Conservation (phyloP, 2,797 vertebrate genomes). For the Sebastes matsubarae region DNA sequence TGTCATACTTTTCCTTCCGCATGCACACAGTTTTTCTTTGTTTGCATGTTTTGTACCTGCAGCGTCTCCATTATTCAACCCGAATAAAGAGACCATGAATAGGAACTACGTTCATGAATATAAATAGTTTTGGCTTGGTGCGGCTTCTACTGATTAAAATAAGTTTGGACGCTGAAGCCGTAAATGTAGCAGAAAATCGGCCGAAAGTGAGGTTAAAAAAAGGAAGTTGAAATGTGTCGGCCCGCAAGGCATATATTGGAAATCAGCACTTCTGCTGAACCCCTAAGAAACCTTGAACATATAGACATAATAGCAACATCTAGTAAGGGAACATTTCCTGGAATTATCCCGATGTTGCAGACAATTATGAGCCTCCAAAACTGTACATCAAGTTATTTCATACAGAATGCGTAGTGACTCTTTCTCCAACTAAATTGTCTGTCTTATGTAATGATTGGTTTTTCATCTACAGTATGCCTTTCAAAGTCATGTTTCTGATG, state of each 20-base stretch:
- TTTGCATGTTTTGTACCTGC: conserved; percentile 26
- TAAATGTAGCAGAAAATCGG: not conserved
- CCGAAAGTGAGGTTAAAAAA: not conserved
- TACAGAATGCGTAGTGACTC: not conserved
- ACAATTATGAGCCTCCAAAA: not conserved
- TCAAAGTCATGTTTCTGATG: not conserved
- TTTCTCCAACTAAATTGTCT: not conserved
- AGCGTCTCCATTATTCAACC: conserved; percentile 18
- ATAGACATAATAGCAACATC: not conserved
- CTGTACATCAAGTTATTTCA: not conserved
- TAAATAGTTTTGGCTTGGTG: conserved; percentile 6
- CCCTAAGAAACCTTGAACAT: not conserved
- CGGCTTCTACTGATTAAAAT: not conserved
- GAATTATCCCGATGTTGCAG: not conserved
- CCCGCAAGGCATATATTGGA: not conserved
- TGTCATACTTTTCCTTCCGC: conserved; percentile 18
- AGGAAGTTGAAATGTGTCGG: not conserved
- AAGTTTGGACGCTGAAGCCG: not conserved
- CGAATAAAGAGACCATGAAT: conserved; percentile 5
- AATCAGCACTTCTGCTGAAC: not conserved
- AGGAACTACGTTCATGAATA: conserved; percentile 20
- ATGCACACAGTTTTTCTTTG: conserved; percentile 17
- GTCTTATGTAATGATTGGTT: rapidly evolving
- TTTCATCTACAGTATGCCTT: not conserved
- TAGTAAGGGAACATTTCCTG: not conserved